Evolutionary conservation across 2,797 vertebrate genomes (phyloP), one percentile per base, ranked within the genome.

Genomic region (Hybognathus amarus): DNA sequence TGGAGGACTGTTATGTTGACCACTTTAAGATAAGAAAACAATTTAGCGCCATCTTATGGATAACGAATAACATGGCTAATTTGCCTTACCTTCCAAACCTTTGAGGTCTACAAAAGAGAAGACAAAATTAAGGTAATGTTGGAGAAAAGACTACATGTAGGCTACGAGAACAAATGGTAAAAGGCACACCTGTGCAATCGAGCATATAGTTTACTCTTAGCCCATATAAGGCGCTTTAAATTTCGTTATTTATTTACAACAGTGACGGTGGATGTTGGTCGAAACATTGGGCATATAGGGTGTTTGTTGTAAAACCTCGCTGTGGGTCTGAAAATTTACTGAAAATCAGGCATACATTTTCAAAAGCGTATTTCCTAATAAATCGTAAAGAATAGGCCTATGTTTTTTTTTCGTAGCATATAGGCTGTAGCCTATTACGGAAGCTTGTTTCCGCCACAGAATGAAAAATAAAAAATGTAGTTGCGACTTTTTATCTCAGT

Each of bases 41-140:
- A 67, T 76, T 54, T 76, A 79, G 83, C 82, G 84, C 85, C 84
- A 81, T 82, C 86, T 84, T 52, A 59, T 77, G 87, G 86, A 73
- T n/a, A 54, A 59, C 11, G 77, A 59, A 20, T 17, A 20, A 18
- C 17, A 59, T 45, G 42, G 27, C 42, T 36, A n/a, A 50, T 33
- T 67, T 38, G 18, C 8, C 10, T 22, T 20, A 30, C 27, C 27
- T 11, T 22, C 12, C 24, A 63, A 27, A 63, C 59, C 1, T 64
- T 33, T 17, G 27, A 15, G 15, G 33, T n/a, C 20, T 17, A 22
- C 33, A n/a, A 33, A n/a, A n/a, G 33, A 9, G 33, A 56, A 36
- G 27, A 36, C 22, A 6, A 18, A 40, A 59, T 59, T 3, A 75
- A 40, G 5, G 22, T 15, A 18, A 36, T 30, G 76, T 9, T 30